Base-by-base conservation (phyloP, 2,113 vertebrate species). In the Scalopus aquaticus region DNA sequence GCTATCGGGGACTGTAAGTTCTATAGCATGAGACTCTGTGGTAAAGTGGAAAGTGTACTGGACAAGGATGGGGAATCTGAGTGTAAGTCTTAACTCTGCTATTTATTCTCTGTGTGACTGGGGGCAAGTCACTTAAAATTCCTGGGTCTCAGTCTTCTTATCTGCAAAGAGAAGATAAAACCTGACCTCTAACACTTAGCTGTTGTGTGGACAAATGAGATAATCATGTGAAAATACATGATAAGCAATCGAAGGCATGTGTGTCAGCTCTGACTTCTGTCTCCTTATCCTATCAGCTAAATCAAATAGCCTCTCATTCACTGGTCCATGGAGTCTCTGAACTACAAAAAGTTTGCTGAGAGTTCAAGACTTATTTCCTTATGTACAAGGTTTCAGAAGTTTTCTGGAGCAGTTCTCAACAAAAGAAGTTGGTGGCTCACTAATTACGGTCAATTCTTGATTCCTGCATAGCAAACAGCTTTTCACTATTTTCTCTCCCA, bases 161-260 rank as follows among this genome's bases (percentile, higher is more conserved):
- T 65, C 78, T 85, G 22, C 2, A 86, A 85, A 82, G 51, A 37
- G 12, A 69, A 79, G 54, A 73, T 93, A 62, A 93, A 96, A 73
- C 17, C 19, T 83, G 24, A 22, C 44, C 22, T 85, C 9, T 32
- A 26, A 28, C 12, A 19, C 74, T 80, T 69, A 65, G 39, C 12
- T 88, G 4, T 51, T 76, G 9, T 54, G 13, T 26, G 35, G n/a
- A 76, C 58, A 74, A 88, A 39, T n/a, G 65, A 77, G 17, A 82
- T 17, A 62, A 86, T 93, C 26, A 78, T 32, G 26, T 87, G 73
- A 73, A 94, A 87, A 84, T 70, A 39, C 9, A n/a, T 65, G 32
- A 54, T 20, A 22, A 77, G 10, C 4, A 1, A 32, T 62, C 32
- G 67, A 93, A 51, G 49, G 3, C 54, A 37, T 56, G 42, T 67